Conservation (phyloP, 2,113 vertebrate species). For the Tretioscincus oriximinensis region DNA sequence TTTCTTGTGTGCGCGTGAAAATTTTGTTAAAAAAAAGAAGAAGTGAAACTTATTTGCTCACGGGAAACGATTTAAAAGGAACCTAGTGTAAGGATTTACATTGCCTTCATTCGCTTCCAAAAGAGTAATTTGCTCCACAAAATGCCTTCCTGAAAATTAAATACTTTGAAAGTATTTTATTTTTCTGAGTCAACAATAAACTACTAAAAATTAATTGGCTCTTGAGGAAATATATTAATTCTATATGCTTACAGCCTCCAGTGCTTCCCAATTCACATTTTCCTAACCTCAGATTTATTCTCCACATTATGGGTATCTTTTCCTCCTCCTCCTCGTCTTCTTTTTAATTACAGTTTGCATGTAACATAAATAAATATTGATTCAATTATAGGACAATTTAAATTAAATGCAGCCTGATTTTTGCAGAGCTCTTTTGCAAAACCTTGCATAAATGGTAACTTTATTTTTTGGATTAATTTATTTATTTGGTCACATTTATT, state of each 20-base stretch:
- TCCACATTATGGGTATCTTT: neutral
- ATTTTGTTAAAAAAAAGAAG: neutral
- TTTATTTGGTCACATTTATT: too few relatives aligned
- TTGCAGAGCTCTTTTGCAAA: too few relatives aligned
- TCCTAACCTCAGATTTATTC: neutral
- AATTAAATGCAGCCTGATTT: neutral
- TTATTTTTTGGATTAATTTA: too few relatives aligned
- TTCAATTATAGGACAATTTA: neutral
- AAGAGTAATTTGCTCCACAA: neutral
- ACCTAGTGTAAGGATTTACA: neutral
- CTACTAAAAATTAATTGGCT: conserved; percentile 1
- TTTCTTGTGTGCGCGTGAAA: neutral
- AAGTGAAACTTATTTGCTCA: neutral
- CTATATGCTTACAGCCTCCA: conserved; percentile 1
- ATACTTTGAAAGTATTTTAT: neutral
- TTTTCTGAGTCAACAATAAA: conserved; percentile 23
- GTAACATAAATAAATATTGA: neutral
- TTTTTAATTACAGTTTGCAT: neutral
- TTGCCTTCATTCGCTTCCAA: neutral
- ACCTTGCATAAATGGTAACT: too few relatives aligned
- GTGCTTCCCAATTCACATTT: neutral
- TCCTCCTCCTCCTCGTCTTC: neutral
- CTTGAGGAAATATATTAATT: conserved; percentile 16
- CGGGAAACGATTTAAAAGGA: neutral
- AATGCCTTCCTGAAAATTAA: conserved; percentile 7